A percentile compares a stretch with the other conserved stretches of the same genome.
Conservation (phyloP, 2,797 vertebrate genomes). For the Selene dorsalis region DNA sequence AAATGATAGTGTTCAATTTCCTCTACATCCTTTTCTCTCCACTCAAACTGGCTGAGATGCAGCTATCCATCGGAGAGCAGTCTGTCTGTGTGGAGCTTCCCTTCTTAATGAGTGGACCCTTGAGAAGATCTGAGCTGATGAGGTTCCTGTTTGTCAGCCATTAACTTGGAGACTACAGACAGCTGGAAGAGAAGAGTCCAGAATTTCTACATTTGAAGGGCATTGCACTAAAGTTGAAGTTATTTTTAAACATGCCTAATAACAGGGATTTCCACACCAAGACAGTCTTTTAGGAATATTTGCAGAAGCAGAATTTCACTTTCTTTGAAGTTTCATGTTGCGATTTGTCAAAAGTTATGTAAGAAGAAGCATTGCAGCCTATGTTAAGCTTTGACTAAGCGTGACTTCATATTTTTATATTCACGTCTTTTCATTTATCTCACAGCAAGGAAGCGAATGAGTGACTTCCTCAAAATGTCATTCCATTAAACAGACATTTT, state of each 20-base stretch:
- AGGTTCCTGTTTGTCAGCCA: slow-evolving; percentile 28
- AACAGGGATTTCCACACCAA: not conserved
- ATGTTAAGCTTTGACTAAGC: not conserved
- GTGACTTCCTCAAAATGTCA: not conserved
- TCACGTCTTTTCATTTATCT: not conserved
- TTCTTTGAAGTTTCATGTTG: not conserved
- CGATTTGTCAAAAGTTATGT: not conserved
- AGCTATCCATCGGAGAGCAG: slow-evolving; percentile 40
- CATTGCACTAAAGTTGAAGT: not conserved
- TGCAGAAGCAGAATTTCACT: not conserved
- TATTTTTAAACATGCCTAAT: not conserved
- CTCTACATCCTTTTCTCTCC: slow-evolving; percentile 8
- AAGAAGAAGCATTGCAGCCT: not conserved
- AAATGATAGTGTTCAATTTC: slow-evolving; percentile 27
- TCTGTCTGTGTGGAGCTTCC: slow-evolving; percentile 43
- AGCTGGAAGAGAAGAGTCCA: not conserved
- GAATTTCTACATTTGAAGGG: not conserved
- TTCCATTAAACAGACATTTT: not conserved
- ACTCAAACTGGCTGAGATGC: slow-evolving; percentile 13
- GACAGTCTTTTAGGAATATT: no score
- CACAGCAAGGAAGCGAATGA: not conserved
- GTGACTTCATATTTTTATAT: not conserved
- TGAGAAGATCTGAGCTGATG: slow-evolving; percentile 54
- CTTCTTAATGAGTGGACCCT: slow-evolving; percentile 57
- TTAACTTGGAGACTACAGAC: not conserved